phyloP scores from a whole-genome alignment of 2,797 vertebrate species.

The Helicolenus hilgendorfi region DNA sequence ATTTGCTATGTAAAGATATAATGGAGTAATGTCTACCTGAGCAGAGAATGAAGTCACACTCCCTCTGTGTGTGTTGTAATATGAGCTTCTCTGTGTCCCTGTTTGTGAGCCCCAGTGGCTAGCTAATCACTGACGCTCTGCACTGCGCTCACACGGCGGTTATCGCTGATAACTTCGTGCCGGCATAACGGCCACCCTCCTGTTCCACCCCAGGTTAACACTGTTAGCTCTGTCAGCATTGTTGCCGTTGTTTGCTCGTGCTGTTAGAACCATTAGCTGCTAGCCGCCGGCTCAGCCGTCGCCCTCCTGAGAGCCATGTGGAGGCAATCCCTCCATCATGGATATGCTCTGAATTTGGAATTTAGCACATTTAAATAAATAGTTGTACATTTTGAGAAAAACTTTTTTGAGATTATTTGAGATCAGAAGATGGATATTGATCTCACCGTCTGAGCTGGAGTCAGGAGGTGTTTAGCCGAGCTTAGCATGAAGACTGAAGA shows the following conservation, averaged over 20 bases:
- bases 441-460: neutral
- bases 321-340: too few relatives aligned
- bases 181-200: too few relatives aligned
- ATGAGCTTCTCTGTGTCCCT: neutral
- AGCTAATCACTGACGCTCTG: too few relatives aligned
- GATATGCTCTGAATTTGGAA: too few relatives aligned
- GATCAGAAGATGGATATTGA: neutral
- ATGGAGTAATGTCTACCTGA: neutral
- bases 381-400: neutral
- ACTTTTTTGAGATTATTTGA: neutral
- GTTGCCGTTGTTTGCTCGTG: neutral
- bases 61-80: neutral
- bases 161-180: too few relatives aligned
- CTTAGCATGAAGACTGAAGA: neutral
- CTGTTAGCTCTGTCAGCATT: too few relatives aligned
- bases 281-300: too few relatives aligned
- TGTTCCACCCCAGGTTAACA: too few relatives aligned
- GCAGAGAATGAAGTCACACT: neutral
- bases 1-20: neutral
- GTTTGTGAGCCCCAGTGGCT: too few relatives aligned
- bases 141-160: too few relatives aligned
- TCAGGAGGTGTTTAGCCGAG: neutral
- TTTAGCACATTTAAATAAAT: neutral
- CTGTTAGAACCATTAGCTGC: too few relatives aligned
- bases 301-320: too few relatives aligned